A percentile compares a stretch with the other conserved stretches of the same genome.
Evolutionary conservation across 2,797 vertebrate genomes (phyloP).

Genomic region (Crenuchus spilurus): DNA sequence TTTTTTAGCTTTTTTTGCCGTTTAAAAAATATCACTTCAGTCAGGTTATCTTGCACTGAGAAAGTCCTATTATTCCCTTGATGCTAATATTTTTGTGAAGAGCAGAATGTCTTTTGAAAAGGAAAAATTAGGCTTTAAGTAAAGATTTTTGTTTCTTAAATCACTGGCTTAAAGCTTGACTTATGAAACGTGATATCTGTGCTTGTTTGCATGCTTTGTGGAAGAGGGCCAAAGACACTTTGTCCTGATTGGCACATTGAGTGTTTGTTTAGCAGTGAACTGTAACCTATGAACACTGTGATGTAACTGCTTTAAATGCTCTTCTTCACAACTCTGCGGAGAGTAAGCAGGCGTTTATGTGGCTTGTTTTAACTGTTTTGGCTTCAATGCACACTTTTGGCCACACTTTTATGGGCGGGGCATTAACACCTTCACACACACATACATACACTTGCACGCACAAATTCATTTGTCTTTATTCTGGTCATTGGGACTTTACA

Average conservation of each 20-base stretch:
- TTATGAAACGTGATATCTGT: not conserved
- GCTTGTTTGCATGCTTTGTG: not conserved
- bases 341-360: not conserved
- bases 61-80: not conserved
- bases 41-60: no score
- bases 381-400: not conserved
- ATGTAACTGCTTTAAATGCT: conserved; percentile 25
- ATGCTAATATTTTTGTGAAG: not conserved
- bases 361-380: conserved; percentile 5
- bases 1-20: not conserved
- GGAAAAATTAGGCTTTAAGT: not conserved
- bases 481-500: no score
- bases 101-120: not conserved
- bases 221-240: conserved; percentile 17
- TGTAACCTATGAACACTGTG: conserved; percentile 39
- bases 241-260: conserved; percentile 13
- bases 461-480: not conserved
- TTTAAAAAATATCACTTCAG: no score
- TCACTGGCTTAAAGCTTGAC: not conserved
- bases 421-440: not conserved
- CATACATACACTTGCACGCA: not conserved
- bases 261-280: conserved; percentile 34
- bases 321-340: not conserved
- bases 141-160: not conserved
- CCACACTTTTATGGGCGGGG: not conserved